Base-by-base conservation (phyloP, 2,797 vertebrate species). In the Florisuga fusca region DNA sequence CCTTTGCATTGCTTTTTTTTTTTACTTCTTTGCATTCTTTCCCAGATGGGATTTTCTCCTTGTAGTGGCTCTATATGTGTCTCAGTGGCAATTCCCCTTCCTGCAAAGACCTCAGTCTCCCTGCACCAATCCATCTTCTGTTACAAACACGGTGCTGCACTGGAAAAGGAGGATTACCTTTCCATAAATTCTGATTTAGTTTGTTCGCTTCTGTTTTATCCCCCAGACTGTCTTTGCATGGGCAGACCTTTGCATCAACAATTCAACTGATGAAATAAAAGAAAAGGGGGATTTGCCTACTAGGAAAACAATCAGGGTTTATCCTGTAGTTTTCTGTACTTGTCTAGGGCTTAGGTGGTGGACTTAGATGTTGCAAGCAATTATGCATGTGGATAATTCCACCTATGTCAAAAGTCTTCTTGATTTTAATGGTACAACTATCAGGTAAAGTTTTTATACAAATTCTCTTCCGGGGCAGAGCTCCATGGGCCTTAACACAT, bases 171-270 rank as follows among this genome's bases (percentile, higher is more conserved):
- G 11, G 22, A 50, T 77, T 51, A 45, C 10, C 7, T 48, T 21
- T 58, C 54, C 34, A 43, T 71, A n/a, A 57, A 41, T 31, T 74
- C 29, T 71, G 20, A 53, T 57, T 62, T 57, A 14, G 11, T 68
- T 71, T 91, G 27, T 23, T 9, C 23, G 41, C 15, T 78, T 69
- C 48, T 63, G 2, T 80, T 89, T 86, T 21, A 62, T 4, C 51
- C 16, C 10, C 11, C 2, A 3, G 0, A 68, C 14, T 83, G 26
- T 3, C 23, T 90, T 84, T 51, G 15, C 0, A 0, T 10, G 58
- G 62, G 15, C 41, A 87, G 46, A 87, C 20, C 9, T 84, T n/a
- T 46, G 55, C 26, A 73, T 46, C 33, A 58, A 25, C 25, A 57
- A 25, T 72, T 72, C 15, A 59, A 26, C 25, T 75, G 33, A 26